Base-by-base conservation (phyloP, 1,140 invertebrate species). In the Steinernema khuongi region DNA sequence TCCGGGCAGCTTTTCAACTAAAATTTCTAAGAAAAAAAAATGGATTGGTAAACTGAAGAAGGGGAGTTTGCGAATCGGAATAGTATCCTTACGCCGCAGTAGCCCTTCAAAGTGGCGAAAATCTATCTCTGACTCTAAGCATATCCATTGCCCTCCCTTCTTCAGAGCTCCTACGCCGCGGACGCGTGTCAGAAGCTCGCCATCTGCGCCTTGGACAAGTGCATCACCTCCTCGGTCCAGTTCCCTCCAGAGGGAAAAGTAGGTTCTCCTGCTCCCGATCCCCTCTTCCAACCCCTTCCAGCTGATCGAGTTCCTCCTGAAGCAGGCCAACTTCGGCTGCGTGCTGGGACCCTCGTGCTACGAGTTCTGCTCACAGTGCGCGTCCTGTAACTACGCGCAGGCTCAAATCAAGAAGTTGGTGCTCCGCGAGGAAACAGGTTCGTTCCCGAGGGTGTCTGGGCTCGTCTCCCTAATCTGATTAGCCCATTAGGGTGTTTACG, bases 131-230 rank as follows among this genome's bases (percentile, higher is more conserved):
- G n/a, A n/a, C n/a, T n/a, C n/a, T n/a, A n/a, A n/a, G n/a, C n/a
- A n/a, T n/a, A n/a, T n/a, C n/a, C n/a, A n/a, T n/a, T n/a, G n/a
- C n/a, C 22, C n/a, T 41, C n/a, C 50, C 22, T 22, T 7, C 26
- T 60, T 60, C 50, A 60, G 50, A 14, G 19, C 50, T 11, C 50
- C 11, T 14, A 60, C 11, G 11, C 66, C 0, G 31, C 68, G 1
- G 75, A 77, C 33, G 32, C 75, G 4, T 77, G 75, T 33, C 75
- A 77, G 44, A 70, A 77, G 33, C 75, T 77, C 11, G 75, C 75
- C 0, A 66, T 77, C 67, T 77, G 75, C 60, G 75, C 75, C 29
- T 31, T 77, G 19, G 75, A 77, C 29, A 77, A 77, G 19, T 77
- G 75, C 30, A 76, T 77, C 32, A 33, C 75, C 4, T 18, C 32